A percentile compares a stretch with the other conserved stretches of the same genome.
These are phyloP conservation scores for Pseudococcus jackbeardsleyi DNA, from an alignment of 2,888 invertebrate species.

Conservation along the genomic window DNA sequence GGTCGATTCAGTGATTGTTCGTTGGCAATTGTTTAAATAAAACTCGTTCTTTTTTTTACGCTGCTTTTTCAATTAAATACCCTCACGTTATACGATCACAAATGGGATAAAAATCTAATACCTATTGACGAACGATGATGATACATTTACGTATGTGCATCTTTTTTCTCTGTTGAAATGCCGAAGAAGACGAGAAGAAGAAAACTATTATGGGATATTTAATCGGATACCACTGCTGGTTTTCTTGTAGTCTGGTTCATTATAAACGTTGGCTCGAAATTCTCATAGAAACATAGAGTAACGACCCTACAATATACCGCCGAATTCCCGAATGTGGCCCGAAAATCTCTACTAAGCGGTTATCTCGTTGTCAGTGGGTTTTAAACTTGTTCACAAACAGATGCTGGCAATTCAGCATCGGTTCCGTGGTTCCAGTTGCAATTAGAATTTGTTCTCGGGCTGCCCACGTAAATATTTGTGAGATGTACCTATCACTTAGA, in stretches of 20 bases:
- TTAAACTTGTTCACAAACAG: constrained; percentile 1
- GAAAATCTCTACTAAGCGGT: constrained; percentile 33
- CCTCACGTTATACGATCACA: neutral
- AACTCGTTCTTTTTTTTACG: neutral
- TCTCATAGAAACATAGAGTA: constrained; percentile 22
- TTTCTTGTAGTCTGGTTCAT: constrained; percentile 18
- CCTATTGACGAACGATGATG: neutral
- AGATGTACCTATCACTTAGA: neutral
- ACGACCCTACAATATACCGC: neutral
- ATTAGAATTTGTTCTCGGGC: too few relatives aligned
- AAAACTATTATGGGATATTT: constrained; percentile 24
- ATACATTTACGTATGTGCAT: too few relatives aligned
- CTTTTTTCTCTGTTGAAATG: too few relatives aligned
- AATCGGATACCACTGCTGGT: constrained; percentile 27
- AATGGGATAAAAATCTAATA: neutral
- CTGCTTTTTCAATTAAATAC: constrained; percentile 4
- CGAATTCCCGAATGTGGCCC: constrained; percentile 27
- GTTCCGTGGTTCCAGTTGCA: too few relatives aligned
- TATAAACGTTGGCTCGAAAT: constrained; percentile 20
- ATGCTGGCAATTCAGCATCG: neutral
- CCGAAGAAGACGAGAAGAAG: neutral
- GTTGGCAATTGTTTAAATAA: constrained; percentile 42
- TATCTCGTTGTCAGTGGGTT: constrained; percentile 28
- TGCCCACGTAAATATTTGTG: too few relatives aligned
- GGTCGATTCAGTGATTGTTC: constrained; percentile 38